A percentile compares a stretch with the other conserved stretches of the same genome.
Conservation (phyloP, 2,888 invertebrate species). For the Parasteatoda lunata region DNA sequence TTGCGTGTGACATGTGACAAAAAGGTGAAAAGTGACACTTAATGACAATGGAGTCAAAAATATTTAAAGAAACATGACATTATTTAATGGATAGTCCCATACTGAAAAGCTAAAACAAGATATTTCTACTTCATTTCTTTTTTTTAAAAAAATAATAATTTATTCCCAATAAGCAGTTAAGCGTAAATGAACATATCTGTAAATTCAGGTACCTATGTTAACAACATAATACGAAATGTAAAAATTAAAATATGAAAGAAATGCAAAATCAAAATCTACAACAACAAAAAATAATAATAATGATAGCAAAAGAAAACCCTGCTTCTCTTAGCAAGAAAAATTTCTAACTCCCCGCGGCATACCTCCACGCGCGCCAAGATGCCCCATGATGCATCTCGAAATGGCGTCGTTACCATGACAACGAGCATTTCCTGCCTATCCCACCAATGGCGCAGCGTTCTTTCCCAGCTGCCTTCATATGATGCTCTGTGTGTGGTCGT, state of each 20-base stretch:
- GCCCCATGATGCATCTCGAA: not conserved
- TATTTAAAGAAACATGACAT: no score
- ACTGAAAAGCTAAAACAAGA: no score
- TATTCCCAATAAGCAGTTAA: no score
- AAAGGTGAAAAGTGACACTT: no score
- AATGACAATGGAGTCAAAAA: no score
- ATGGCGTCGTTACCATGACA: slow-evolving; percentile 19
- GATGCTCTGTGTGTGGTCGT: slow-evolving; percentile 15
- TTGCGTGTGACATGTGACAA: no score
- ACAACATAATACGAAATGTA: not conserved
- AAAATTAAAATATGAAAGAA: not conserved
- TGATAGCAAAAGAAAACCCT: not conserved
- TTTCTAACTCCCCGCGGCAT: not conserved
- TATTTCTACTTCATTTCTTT: no score
- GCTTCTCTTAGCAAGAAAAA: slow-evolving; percentile 8
- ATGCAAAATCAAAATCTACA: not conserved
- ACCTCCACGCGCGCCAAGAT: slow-evolving; percentile 7
- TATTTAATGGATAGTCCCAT: no score
- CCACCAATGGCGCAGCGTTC: slow-evolving; percentile 43
- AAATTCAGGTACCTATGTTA: no score
- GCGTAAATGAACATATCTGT: no score
- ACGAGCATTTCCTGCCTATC: slow-evolving; percentile 66
- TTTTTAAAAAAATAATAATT: no score
- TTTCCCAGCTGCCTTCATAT: slow-evolving; percentile 14
- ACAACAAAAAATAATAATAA: not conserved